Evolutionary conservation across 2,797 vertebrate species (phyloP).

Genomic region (Myiotriccus ornatus): DNA sequence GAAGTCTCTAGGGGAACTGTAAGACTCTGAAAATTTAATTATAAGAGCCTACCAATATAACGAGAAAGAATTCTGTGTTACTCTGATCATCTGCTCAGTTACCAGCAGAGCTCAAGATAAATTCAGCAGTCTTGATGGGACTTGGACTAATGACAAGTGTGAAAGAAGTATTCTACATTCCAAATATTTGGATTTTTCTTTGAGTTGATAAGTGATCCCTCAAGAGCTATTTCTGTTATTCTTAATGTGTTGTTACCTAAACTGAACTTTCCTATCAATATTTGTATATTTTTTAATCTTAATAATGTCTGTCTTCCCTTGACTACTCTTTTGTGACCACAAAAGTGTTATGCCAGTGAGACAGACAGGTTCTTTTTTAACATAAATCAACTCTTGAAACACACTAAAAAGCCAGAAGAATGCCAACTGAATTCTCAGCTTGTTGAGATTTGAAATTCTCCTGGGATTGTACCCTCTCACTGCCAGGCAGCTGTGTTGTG

Average conservation of each 20-base stretch:
- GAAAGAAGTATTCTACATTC: not conserved
- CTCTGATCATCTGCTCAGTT: not conserved
- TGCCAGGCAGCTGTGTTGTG: not conserved
- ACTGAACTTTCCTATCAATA: not conserved
- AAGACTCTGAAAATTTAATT: not conserved
- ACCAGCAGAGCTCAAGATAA: not conserved
- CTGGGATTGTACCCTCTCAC: not conserved
- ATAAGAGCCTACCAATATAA: not conserved
- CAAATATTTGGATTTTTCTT: not conserved
- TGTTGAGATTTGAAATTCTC: not conserved
- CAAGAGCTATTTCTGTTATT: not conserved
- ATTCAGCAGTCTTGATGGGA: not conserved
- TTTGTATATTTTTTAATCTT: not conserved
- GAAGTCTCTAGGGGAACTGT: not conserved
- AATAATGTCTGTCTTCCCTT: not conserved
- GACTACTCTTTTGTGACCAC: not conserved
- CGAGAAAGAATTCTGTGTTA: not conserved
- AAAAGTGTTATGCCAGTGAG: not conserved
- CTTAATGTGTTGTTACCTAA: not conserved
- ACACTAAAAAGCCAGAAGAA: not conserved
- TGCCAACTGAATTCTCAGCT: not conserved
- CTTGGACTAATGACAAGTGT: not conserved
- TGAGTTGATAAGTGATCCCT: not conserved
- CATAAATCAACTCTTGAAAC: not conserved
- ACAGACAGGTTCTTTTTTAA: not conserved